These are phyloP conservation scores for Chrysogorgia sp. DNA, from an alignment of 92 coral and sea anemone genomes.

Conservation along the genomic window DNA sequence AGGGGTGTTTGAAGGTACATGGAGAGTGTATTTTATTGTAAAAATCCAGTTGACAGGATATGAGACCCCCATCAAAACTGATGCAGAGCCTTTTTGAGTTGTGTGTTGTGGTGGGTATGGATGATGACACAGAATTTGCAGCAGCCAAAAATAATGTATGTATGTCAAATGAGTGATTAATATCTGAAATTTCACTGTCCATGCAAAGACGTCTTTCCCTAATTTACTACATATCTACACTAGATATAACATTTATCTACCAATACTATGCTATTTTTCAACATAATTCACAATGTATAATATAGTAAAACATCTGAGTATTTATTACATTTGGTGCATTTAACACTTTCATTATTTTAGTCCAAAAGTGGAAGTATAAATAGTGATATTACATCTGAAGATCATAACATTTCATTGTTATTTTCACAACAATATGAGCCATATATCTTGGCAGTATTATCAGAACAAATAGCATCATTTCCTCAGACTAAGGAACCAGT, in stretches of 20 bases:
- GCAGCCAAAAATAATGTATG: constrained; percentile 6
- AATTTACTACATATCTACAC: too few relatives aligned
- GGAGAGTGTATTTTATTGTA: constrained; percentile 16
- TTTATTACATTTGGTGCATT: not conserved
- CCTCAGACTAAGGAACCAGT: constrained; percentile 60
- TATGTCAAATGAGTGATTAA: not conserved
- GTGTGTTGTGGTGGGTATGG: constrained; percentile 93
- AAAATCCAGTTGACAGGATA: not conserved
- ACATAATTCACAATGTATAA: too few relatives aligned
- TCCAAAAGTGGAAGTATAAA: constrained; percentile 10
- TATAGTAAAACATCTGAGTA: too few relatives aligned
- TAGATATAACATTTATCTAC: too few relatives aligned
- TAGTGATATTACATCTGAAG: not conserved
- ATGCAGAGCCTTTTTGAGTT: constrained; percentile 86
- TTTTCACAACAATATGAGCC: constrained; percentile 62
- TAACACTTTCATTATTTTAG: not conserved
- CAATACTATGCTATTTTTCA: too few relatives aligned
- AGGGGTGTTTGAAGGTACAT: not conserved
- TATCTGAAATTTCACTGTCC: too few relatives aligned
- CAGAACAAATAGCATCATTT: constrained; percentile 85
- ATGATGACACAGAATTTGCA: constrained; percentile 81
- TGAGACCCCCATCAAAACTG: constrained; percentile 63
- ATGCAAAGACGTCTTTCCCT: not conserved
- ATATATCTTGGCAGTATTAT: constrained; percentile 77
- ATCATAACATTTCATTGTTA: constrained; percentile 8